These are phyloP conservation scores for Cygnus atratus DNA, from an alignment of 2,113 vertebrate genomes.

Conservation along the genomic window DNA sequence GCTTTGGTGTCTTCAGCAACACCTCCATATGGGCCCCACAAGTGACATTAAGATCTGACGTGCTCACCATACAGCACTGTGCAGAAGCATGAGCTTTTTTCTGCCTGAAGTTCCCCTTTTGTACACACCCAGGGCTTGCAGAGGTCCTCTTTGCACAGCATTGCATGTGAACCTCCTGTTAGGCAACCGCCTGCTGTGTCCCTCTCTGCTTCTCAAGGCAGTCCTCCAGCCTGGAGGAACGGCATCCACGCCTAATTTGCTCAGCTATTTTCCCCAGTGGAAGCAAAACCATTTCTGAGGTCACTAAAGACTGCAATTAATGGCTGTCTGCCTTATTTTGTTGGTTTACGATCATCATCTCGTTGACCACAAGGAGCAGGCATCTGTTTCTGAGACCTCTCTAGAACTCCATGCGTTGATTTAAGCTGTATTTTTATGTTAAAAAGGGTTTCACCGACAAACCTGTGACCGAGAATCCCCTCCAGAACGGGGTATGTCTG, in stretches of 20 bases:
- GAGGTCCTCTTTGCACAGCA: accelerated
- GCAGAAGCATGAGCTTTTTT: not conserved
- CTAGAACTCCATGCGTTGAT: not conserved
- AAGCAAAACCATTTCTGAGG: not conserved
- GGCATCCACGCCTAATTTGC: accelerated
- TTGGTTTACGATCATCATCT: not conserved
- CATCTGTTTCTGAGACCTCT: not conserved
- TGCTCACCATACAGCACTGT: accelerated
- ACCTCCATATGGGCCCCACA: not conserved
- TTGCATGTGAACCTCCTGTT: accelerated
- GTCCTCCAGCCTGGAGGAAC: accelerated
- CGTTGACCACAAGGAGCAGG: not conserved
- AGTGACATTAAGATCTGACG: accelerated
- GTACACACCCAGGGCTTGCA: not conserved
- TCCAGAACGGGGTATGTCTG: accelerated
- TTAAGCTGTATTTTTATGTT: not conserved
- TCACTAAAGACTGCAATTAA: no score
- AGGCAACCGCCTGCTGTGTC: accelerated
- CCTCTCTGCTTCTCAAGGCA: not conserved
- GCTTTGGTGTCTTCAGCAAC: not conserved
- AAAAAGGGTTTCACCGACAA: no score
- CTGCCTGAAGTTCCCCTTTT: not conserved
- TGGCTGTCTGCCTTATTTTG: not conserved
- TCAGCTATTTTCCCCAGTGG: not conserved
- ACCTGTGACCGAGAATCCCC: not conserved